Percentiles rank a stretch among this genome's conserved stretches.
These are phyloP conservation scores for Drosophila dives DNA, from an alignment of 2,888 invertebrate species.

Conservation along the genomic window DNA sequence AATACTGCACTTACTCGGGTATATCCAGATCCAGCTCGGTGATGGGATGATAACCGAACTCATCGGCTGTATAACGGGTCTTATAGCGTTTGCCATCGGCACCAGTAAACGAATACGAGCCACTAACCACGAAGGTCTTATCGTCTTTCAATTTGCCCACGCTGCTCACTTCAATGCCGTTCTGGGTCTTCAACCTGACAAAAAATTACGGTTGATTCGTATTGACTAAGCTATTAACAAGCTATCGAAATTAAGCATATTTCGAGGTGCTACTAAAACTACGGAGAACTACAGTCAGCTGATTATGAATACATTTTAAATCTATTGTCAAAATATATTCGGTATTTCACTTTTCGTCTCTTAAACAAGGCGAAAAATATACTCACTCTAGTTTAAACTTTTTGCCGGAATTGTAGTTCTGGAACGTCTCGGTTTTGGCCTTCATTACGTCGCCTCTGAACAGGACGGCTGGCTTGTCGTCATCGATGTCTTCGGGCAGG, in stretches of 20 bases:
- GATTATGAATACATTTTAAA: neutral
- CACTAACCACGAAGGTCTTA: conserved; percentile 85
- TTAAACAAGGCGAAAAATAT: neutral
- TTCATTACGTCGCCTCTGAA: conserved; percentile 83
- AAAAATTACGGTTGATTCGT: neutral
- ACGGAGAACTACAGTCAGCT: neutral
- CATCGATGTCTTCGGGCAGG: conserved; percentile 83
- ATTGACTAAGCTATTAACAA: neutral
- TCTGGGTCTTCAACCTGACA: conserved; percentile 83
- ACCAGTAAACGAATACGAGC: conserved; percentile 85
- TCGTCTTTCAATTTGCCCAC: conserved; percentile 84
- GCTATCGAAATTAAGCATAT: neutral
- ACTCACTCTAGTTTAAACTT: conserved; percentile 84
- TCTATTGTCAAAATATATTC: neutral
- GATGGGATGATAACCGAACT: conserved; percentile 85
- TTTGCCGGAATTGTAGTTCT: conserved; percentile 82
- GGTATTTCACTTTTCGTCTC: neutral
- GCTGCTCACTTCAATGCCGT: conserved; percentile 84
- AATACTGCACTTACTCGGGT: conserved; percentile 77
- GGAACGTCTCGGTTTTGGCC: conserved; percentile 81
- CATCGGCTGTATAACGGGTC: conserved; percentile 85
- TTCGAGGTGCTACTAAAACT: neutral
- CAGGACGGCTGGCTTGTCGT: conserved; percentile 82
- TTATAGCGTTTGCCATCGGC: conserved; percentile 84
- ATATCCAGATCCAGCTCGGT: conserved; percentile 84